Conservation (phyloP, 2,888 invertebrate genomes). For the Phalera bucephala region DNA sequence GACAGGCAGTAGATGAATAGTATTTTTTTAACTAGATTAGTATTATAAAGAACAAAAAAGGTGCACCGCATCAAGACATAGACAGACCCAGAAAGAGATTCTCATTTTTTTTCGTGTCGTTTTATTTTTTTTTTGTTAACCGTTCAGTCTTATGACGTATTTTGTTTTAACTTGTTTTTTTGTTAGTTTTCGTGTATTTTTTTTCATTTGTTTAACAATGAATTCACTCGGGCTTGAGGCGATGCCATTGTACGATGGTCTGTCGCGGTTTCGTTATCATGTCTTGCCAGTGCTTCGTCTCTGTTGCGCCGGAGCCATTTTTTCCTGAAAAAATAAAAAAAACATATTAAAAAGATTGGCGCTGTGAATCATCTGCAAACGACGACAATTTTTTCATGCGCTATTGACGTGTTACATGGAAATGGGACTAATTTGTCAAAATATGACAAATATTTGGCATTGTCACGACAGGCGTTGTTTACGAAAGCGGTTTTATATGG, state of each 20-base stretch:
- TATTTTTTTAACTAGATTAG: too few relatives aligned
- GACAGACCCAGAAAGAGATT: slow-evolving; percentile 34
- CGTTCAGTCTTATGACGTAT: slow-evolving; percentile 80
- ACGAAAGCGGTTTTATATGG: too few relatives aligned
- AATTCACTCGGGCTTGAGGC: slow-evolving; percentile 94
- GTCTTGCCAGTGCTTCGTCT: slow-evolving; percentile 99
- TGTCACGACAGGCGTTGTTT: too few relatives aligned
- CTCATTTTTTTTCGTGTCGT: slow-evolving; percentile 42
- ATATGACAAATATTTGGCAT: too few relatives aligned
- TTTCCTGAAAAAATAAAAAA: slow-evolving; percentile 86
- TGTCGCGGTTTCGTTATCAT: slow-evolving; percentile 98
- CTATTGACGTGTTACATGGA: too few relatives aligned
- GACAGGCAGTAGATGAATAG: too few relatives aligned
- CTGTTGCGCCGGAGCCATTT: slow-evolving; percentile 96
- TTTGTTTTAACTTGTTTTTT: slow-evolving; percentile 44
- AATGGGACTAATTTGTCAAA: too few relatives aligned
- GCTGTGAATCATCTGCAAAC: background rate
- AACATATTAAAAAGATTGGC: background rate
- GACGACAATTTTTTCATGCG: background rate
- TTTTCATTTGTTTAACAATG: slow-evolving; percentile 34
- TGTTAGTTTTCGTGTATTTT: slow-evolving; percentile 23
- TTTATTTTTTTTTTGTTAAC: slow-evolving; percentile 62
- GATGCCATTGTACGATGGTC: slow-evolving; percentile 98
- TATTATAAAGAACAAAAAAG: background rate
- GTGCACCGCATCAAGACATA: slow-evolving; percentile 20